phyloP scores from a whole-genome alignment of 1,140 invertebrate genomes.

The Bombyx mori region DNA sequence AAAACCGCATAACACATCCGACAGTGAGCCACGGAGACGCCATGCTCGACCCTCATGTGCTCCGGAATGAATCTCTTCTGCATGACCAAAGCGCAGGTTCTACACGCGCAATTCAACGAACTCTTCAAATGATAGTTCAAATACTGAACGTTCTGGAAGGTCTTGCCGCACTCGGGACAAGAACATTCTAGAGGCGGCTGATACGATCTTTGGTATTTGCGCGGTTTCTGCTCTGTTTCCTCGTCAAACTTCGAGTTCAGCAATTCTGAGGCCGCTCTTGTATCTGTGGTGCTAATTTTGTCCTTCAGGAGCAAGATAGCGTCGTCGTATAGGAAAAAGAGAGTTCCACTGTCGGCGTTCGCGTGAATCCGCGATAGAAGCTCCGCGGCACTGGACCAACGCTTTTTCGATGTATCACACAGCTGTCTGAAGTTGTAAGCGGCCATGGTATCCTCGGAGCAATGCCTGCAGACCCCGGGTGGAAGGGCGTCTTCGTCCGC shows the following conservation, averaged over 20 bases:
- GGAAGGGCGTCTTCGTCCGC: slow-evolving; percentile 33
- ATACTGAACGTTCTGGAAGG: slow-evolving; percentile 28
- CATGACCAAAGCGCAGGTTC: slow-evolving; percentile 25
- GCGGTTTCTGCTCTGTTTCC: slow-evolving; percentile 4
- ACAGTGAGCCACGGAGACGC: slow-evolving; percentile 21
- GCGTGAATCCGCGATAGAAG: slow-evolving; percentile 15
- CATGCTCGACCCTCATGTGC: slow-evolving; percentile 32
- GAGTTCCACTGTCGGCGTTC: slow-evolving; percentile 21
- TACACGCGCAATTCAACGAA: slow-evolving; percentile 32
- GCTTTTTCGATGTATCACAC: slow-evolving; percentile 23
- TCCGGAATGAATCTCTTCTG: slow-evolving; percentile 21
- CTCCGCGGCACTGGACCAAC: slow-evolving; percentile 24
- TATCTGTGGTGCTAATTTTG: slow-evolving; percentile 11
- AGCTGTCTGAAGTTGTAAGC: slow-evolving; percentile 31
- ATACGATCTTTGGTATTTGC: background rate
- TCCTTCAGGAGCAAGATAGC: slow-evolving; percentile 23
- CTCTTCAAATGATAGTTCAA: slow-evolving; percentile 48
- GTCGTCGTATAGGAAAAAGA: slow-evolving; percentile 31
- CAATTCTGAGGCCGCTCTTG: slow-evolving; percentile 15
- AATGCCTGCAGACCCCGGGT: slow-evolving; percentile 32
- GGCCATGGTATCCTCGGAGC: slow-evolving; percentile 26
- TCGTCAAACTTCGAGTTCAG: slow-evolving; percentile 15
- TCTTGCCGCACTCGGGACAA: slow-evolving; percentile 49
- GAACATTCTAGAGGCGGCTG: slow-evolving; percentile 8
- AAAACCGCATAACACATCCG: slow-evolving; percentile 33